These are phyloP conservation scores for Mormyrus iriodes DNA, from an alignment of 2,113 vertebrate genomes.

Conservation along the genomic window DNA sequence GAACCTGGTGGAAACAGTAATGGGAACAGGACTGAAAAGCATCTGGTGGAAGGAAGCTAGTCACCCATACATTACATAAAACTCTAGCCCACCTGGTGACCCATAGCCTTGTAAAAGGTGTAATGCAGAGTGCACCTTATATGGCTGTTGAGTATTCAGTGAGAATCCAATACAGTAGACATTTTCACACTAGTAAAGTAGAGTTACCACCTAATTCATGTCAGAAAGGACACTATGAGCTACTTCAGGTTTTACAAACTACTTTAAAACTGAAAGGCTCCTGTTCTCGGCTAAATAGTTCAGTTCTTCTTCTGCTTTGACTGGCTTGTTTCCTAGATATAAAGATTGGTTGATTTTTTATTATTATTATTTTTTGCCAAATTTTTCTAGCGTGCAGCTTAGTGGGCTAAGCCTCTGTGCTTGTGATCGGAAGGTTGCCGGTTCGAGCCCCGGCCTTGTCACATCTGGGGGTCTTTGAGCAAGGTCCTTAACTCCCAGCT, in stretches of 20 bases:
- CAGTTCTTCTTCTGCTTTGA: neutral
- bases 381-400: too few relatives aligned
- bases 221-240: neutral
- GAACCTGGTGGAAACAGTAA: conserved; percentile 65
- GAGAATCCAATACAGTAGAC: neutral
- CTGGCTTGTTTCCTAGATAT: neutral
- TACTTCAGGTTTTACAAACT: neutral
- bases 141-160: neutral
- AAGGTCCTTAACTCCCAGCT: too few relatives aligned
- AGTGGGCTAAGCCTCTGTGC: too few relatives aligned
- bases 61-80: neutral
- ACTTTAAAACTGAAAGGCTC: neutral
- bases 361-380: too few relatives aligned
- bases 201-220: neutral
- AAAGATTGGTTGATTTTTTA: too few relatives aligned
- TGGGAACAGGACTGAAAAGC: neutral
- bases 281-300: neutral
- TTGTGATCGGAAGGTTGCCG: too few relatives aligned
- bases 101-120: neutral
- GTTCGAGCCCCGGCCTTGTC: too few relatives aligned
- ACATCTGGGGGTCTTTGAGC: too few relatives aligned
- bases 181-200: neutral
- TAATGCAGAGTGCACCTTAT: neutral
- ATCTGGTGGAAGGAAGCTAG: neutral
- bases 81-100: neutral